These are phyloP conservation scores for Sandelia bainsii DNA, from an alignment of 2,797 vertebrate species.

Conservation along the genomic window DNA sequence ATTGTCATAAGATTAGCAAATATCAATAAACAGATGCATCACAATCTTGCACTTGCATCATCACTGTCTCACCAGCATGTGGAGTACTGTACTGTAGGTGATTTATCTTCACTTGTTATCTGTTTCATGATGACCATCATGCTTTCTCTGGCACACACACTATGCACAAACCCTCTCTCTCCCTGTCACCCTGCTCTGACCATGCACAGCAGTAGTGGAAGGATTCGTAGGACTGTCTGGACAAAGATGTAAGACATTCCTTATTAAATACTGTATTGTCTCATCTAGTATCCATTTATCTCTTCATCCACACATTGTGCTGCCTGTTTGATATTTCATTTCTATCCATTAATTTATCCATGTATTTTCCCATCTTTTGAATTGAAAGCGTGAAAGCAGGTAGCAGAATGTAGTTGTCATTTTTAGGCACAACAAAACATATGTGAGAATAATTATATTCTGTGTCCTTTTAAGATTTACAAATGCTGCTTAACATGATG, in stretches of 20 bases:
- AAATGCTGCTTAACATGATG: neutral
- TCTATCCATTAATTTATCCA: neutral
- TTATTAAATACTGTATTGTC: slow-evolving; percentile 3
- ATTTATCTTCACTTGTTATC: slow-evolving; percentile 1
- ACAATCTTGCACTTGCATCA: slow-evolving; percentile 33
- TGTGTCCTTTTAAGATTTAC: neutral
- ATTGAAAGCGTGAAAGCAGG: neutral
- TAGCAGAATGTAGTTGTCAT: no score
- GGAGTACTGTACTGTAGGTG: neutral
- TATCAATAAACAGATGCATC: slow-evolving; percentile 69
- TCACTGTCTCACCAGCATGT: slow-evolving; percentile 43
- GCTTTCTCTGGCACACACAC: slow-evolving; percentile 10
- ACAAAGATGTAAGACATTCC: slow-evolving; percentile 82
- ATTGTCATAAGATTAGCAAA: slow-evolving; percentile 35
- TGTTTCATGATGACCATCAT: slow-evolving; percentile 15
- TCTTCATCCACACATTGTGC: neutral
- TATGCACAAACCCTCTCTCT: slow-evolving; percentile 1
- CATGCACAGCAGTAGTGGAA: slow-evolving; percentile 57
- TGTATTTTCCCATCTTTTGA: neutral
- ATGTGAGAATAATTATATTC: no score
- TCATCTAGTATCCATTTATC: slow-evolving; percentile 10
- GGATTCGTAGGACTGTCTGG: slow-evolving; percentile 77
- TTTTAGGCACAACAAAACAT: no score
- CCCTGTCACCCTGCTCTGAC: slow-evolving; percentile 6
- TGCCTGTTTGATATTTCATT: neutral